These are phyloP conservation scores for human DNA, from an alignment of 2,113 vertebrate species.

Conservation along the genomic window DNA sequence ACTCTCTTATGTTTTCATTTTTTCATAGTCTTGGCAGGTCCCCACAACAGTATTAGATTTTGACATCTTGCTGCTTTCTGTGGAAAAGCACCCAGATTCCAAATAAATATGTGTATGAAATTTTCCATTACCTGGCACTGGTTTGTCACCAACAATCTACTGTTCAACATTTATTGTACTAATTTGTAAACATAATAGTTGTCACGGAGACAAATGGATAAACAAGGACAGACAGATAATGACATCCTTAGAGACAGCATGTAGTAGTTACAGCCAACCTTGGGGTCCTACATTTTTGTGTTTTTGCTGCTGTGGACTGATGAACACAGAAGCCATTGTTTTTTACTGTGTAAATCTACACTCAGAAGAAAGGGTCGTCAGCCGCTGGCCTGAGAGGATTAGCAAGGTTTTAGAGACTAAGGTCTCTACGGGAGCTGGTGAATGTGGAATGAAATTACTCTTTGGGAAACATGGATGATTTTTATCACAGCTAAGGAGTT, in stretches of 20 bases:
- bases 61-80: background rate
- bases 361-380: background rate
- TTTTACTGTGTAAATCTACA: background rate
- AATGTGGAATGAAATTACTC: background rate
- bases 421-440: background rate
- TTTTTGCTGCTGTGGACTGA: background rate
- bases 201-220: background rate
- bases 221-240: background rate
- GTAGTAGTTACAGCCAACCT: background rate
- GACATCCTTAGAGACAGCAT: background rate
- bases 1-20: background rate
- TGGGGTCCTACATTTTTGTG: background rate
- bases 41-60: background rate
- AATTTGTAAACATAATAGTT: background rate
- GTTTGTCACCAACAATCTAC: background rate
- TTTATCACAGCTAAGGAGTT: background rate
- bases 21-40: background rate
- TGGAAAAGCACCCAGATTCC: background rate
- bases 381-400: background rate
- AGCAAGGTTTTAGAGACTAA: background rate
- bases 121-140: background rate
- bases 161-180: background rate
- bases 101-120: background rate
- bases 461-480: background rate
- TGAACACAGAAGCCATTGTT: background rate